phyloP scores from a whole-genome alignment of 2,888 invertebrate genomes.

The Kryphioiulus occultus region DNA sequence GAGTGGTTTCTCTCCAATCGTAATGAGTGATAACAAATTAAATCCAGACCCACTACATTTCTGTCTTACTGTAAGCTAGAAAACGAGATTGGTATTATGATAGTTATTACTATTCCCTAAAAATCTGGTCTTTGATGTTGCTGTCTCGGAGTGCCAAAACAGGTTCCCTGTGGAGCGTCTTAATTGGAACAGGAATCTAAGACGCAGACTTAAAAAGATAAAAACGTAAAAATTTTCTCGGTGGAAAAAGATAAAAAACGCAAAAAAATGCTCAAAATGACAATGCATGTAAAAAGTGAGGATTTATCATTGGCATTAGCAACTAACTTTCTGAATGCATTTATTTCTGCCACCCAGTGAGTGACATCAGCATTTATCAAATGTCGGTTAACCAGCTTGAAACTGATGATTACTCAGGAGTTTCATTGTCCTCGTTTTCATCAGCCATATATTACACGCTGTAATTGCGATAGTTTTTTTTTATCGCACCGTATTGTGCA shows the following conservation, averaged over 20 bases:
- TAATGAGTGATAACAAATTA: conserved; percentile 19
- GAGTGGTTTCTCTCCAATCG: not conserved
- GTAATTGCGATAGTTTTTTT: not conserved
- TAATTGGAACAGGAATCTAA: conserved; percentile 26
- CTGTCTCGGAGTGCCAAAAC: not conserved
- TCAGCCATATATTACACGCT: conserved; percentile 10
- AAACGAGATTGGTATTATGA: conserved; percentile 10
- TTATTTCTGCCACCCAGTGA: conserved; percentile 24
- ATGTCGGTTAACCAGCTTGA: conserved; percentile 22
- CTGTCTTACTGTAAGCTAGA: not conserved
- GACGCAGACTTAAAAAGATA: conserved; percentile 11
- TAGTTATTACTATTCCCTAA: not conserved
- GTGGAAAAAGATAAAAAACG: conserved; percentile 24
- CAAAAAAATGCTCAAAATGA: conserved; percentile 1
- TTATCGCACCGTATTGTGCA: not conserved
- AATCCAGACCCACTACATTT: not conserved
- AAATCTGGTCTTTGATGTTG: not conserved
- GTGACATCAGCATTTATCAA: conserved; percentile 35
- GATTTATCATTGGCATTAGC: conserved; percentile 10
- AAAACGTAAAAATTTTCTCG: not conserved
- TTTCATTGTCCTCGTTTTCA: conserved; percentile 16
- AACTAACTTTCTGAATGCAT: not conserved
- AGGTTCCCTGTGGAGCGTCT: not conserved
- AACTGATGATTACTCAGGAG: conserved; percentile 21
- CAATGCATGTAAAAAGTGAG: not conserved